These are phyloP conservation scores for Nineta flava DNA, from an alignment of 2,888 invertebrate genomes.

Conservation along the genomic window DNA sequence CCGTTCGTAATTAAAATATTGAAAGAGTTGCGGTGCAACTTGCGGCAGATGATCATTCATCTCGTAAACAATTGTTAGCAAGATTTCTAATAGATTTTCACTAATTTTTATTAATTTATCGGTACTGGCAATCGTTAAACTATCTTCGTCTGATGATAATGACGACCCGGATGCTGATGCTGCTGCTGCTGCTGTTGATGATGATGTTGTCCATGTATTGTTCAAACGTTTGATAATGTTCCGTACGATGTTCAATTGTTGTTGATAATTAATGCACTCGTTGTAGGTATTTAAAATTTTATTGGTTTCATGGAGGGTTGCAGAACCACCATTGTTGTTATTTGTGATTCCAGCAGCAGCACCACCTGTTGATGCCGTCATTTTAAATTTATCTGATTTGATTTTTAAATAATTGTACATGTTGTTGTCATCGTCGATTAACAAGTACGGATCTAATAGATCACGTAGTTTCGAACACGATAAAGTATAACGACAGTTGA, in stretches of 20 bases:
- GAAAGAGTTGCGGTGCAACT: conserved; percentile 22
- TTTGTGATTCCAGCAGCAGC: too few relatives aligned
- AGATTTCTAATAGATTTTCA: conserved; percentile 66
- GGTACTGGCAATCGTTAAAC: conserved; percentile 44
- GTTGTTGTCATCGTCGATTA: conserved; percentile 69
- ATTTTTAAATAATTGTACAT: conserved; percentile 63
- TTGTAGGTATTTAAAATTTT: conserved; percentile 36
- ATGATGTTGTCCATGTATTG: too few relatives aligned
- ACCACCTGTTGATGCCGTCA: conserved; percentile 16
- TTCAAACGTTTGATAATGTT: conserved; percentile 53
- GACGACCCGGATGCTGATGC: conserved; percentile 38
- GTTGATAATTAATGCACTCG: conserved; percentile 77
- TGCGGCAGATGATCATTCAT: conserved; percentile 19
- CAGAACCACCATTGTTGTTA: conserved; percentile 9
- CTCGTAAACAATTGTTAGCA: conserved; percentile 36
- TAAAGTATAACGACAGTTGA: conserved; percentile 65
- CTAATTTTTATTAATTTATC: conserved; percentile 72
- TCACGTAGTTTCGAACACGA: conserved; percentile 73
- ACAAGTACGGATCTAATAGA: conserved; percentile 58
- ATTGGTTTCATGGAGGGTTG: conserved; percentile 24
- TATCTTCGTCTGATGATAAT: conserved; percentile 17
- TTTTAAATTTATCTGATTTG: conserved; percentile 17
- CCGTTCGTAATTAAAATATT: conserved; percentile 25
- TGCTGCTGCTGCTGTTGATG: too few relatives aligned
- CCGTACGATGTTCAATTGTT: conserved; percentile 71